Evolutionary conservation across 2,797 vertebrate species (phyloP).

Genomic region (Schizopygopsis malacanthus): DNA sequence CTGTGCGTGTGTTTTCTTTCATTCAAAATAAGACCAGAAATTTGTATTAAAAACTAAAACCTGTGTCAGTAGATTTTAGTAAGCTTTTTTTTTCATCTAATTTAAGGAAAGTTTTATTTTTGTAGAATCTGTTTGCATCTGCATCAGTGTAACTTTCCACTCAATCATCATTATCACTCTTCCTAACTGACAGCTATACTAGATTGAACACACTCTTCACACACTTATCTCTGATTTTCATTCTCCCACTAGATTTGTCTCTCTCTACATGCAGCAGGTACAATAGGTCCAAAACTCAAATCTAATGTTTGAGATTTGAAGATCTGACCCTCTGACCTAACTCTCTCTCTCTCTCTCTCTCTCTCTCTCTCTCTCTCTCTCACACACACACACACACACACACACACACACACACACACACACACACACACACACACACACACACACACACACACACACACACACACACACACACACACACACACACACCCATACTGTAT

Average conservation of each 20-base stretch:
- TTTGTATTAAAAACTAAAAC: background rate
- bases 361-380: background rate
- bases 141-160: conserved; percentile 19
- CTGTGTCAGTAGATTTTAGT: too few species aligned
- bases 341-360: background rate
- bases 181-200: conserved; percentile 7
- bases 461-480: too few species aligned
- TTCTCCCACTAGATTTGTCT: conserved; percentile 15
- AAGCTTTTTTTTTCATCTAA: background rate
- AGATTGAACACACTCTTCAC: conserved; percentile 6
- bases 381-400: too few species aligned
- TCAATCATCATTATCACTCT: background rate
- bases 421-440: too few species aligned
- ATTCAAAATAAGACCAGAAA: background rate
- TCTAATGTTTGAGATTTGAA: conserved; percentile 45
- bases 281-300: conserved; percentile 46
- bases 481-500: background rate
- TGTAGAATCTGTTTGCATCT: background rate
- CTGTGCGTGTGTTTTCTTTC: too few species aligned
- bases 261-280: conserved; percentile 25
- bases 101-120: background rate
- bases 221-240: conserved; percentile 27
- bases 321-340: conserved; percentile 39
- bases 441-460: too few species aligned
- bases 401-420: too few species aligned